Conservation (phyloP, 2,888 invertebrate species). For the Emesis furor region DNA sequence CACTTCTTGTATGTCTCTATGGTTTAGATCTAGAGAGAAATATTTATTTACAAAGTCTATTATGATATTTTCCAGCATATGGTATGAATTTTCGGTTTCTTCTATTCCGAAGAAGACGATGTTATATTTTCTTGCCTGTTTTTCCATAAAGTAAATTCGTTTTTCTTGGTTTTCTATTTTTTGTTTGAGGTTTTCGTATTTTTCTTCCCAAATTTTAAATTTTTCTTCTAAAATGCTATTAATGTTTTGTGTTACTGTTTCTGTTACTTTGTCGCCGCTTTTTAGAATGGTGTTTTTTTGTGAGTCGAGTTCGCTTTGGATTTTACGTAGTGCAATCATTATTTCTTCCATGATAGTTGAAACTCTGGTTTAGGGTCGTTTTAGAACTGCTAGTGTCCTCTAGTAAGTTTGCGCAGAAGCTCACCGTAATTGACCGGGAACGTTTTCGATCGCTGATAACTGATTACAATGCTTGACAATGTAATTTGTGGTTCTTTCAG, state of each 20-base stretch:
- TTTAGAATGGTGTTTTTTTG: not conserved
- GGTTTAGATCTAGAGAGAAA: constrained; percentile 28
- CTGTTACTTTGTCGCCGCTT: too few relatives aligned
- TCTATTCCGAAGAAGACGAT: too few relatives aligned
- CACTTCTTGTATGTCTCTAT: constrained; percentile 56
- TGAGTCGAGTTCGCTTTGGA: not conserved
- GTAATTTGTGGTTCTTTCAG: not conserved
- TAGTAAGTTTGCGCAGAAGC: not conserved
- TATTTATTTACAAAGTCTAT: not conserved
- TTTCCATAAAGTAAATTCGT: too few relatives aligned
- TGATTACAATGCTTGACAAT: not conserved
- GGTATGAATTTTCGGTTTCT: constrained; percentile 29
- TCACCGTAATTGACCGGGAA: not conserved
- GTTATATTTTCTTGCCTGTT: too few relatives aligned
- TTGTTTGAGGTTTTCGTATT: too few relatives aligned
- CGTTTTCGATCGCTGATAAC: not conserved
- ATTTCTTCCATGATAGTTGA: not conserved
- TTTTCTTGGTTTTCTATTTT: too few relatives aligned
- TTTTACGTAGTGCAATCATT: constrained; percentile 17
- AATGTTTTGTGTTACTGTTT: too few relatives aligned
- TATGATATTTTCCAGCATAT: constrained; percentile 29
- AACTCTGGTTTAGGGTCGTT: too few relatives aligned
- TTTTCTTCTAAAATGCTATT: too few relatives aligned
- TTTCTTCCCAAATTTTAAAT: too few relatives aligned
- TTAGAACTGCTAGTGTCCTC: not conserved